Evolutionary conservation across 2,888 invertebrate genomes (phyloP).

Genomic region (Eupithecia tripunctaria): DNA sequence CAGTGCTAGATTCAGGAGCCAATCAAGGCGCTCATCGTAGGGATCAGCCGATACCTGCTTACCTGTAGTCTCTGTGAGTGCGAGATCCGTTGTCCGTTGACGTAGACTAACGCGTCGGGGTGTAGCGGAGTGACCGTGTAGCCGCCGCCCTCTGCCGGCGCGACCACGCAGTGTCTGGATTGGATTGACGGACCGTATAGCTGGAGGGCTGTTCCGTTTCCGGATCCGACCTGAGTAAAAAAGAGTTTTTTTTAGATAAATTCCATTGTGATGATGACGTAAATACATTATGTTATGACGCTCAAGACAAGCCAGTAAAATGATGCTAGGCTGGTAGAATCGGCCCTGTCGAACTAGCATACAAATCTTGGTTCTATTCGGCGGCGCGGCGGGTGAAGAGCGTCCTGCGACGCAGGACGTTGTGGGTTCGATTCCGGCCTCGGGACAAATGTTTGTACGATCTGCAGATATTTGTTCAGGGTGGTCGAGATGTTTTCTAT

Average conservation of each 20-base stretch:
- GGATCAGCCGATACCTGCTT: constrained; percentile 11
- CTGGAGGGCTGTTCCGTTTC: constrained; percentile 91
- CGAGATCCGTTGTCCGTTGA: constrained; percentile 95
- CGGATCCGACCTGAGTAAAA: constrained; percentile 86
- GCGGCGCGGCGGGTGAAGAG: no score
- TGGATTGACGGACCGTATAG: constrained; percentile 96
- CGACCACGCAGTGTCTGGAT: constrained; percentile 97
- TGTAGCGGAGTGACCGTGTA: constrained; percentile 97
- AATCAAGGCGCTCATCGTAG: not conserved
- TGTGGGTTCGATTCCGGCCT: no score
- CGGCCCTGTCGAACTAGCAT: not conserved
- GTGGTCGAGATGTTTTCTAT: no score
- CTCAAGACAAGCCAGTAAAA: not conserved
- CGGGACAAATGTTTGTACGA: no score
- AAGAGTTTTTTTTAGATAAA: not conserved
- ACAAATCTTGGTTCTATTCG: not conserved
- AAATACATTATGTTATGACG: not conserved
- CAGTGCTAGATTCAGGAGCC: not conserved
- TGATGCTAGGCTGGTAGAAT: not conserved
- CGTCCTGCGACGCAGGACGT: no score
- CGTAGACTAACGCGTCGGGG: constrained; percentile 96
- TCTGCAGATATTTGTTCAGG: no score
- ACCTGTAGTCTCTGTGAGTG: constrained; percentile 96
- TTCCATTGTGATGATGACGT: not conserved
- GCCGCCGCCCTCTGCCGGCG: constrained; percentile 95